These are phyloP conservation scores for Drosophila formosana DNA, from an alignment of 2,888 invertebrate genomes.

Conservation along the genomic window DNA sequence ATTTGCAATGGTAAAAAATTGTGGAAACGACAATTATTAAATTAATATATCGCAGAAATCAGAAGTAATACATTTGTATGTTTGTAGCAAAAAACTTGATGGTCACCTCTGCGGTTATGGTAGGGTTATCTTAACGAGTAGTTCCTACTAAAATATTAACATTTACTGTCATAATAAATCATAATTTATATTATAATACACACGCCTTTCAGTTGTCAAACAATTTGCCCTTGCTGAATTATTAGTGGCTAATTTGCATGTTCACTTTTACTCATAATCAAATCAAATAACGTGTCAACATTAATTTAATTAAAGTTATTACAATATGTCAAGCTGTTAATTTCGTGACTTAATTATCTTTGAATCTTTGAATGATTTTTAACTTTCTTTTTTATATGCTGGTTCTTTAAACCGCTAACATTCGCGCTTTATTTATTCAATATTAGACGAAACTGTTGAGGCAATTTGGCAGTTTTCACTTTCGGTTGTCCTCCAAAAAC, in stretches of 20 bases:
- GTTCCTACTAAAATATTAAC: neutral
- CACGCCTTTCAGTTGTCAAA: conserved; percentile 1
- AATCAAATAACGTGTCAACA: conserved; percentile 20
- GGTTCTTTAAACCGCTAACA: conserved; percentile 34
- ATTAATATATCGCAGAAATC: neutral
- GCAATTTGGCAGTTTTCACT: conserved; percentile 56
- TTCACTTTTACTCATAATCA: neutral
- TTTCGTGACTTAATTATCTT: conserved; percentile 52
- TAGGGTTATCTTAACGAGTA: neutral
- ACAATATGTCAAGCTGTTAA: conserved; percentile 39
- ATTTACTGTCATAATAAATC: conserved; percentile 3
- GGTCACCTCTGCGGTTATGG: neutral
- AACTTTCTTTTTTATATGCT: conserved; percentile 1
- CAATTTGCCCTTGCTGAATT: conserved; percentile 12
- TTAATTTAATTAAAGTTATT: conserved; percentile 7
- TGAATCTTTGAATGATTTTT: conserved; percentile 45
- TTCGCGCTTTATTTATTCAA: conserved; percentile 50
- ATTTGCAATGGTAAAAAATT: no score
- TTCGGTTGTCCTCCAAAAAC: conserved; percentile 38
- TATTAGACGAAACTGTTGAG: conserved; percentile 52
- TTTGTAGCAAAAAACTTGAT: neutral
- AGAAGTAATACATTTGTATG: neutral
- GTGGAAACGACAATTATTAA: neutral
- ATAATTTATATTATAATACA: conserved; percentile 5
- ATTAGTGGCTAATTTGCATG: conserved; percentile 13